These are phyloP conservation scores for Stigmatopora argus DNA, from an alignment of 2,113 vertebrate species.

Conservation along the genomic window DNA sequence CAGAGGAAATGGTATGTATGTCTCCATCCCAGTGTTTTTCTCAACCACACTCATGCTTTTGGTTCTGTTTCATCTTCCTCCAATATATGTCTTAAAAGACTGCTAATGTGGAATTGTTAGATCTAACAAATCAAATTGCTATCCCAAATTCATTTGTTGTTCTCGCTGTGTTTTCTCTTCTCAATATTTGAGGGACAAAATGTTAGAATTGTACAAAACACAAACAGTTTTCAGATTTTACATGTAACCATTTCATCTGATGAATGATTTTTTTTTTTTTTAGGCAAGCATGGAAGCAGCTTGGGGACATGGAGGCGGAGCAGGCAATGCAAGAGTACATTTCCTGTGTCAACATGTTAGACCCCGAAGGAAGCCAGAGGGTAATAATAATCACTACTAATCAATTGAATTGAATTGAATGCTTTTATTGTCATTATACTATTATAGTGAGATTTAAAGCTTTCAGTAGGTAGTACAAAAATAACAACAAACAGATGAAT, in stretches of 20 bases:
- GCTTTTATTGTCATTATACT: no score
- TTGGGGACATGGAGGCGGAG: constrained; percentile 80
- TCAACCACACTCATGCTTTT: background rate
- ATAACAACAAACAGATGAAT: no score
- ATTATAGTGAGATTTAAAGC: no score
- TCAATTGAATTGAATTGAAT: background rate
- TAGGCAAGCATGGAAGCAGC: constrained; percentile 96
- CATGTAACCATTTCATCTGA: background rate
- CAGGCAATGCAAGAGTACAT: constrained; percentile 95
- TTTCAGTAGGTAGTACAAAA: no score
- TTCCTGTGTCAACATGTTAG: constrained; percentile 80
- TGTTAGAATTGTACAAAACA: background rate
- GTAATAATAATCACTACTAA: constrained; percentile 60
- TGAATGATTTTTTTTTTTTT: constrained; percentile 25
- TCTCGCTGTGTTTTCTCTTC: background rate
- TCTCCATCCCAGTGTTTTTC: background rate
- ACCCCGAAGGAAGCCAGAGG: constrained; percentile 84
- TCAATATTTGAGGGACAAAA: background rate
- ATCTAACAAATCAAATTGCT: background rate
- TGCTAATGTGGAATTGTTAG: background rate
- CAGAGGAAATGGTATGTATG: constrained; percentile 93
- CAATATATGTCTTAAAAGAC: background rate
- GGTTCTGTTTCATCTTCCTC: background rate
- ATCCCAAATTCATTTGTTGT: background rate
- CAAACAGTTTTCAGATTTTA: background rate